Evolutionary conservation across 1,140 invertebrate genomes (phyloP).

Genomic region (Dreissena polymorpha): DNA sequence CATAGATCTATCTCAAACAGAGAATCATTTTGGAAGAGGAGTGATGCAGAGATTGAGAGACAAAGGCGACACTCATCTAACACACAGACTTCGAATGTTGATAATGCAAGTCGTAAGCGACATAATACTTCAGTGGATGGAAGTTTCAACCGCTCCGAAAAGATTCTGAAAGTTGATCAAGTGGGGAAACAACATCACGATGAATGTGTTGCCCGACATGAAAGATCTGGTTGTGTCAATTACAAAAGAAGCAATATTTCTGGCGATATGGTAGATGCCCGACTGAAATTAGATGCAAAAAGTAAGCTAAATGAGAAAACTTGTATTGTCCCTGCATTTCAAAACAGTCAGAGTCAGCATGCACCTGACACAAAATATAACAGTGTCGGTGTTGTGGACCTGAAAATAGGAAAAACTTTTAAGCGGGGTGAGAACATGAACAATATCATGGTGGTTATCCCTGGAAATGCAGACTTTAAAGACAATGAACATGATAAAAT

Average conservation of each 20-base stretch:
- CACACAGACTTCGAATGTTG: not conserved
- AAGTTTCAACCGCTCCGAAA: not conserved
- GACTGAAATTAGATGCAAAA: not conserved
- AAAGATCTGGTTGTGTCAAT: not conserved
- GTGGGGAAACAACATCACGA: not conserved
- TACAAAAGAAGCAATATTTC: not conserved
- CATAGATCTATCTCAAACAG: no score
- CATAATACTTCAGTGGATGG: constrained; percentile 10
- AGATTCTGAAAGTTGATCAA: not conserved
- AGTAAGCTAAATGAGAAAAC: not conserved
- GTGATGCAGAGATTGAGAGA: no score
- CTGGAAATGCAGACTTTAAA: not conserved
- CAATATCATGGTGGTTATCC: not conserved
- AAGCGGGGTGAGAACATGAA: not conserved
- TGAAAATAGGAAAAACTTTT: not conserved
- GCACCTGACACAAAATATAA: not conserved
- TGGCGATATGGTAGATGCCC: not conserved
- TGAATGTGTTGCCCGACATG: not conserved
- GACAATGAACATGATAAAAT: not conserved
- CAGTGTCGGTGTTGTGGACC: not conserved
- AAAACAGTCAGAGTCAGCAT: not conserved
- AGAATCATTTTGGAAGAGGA: no score
- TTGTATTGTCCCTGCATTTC: not conserved
- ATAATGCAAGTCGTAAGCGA: not conserved
- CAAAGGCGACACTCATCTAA: not conserved